Base-by-base conservation (phyloP, 2,888 invertebrate genomes). In the Drosophila rubida region DNA sequence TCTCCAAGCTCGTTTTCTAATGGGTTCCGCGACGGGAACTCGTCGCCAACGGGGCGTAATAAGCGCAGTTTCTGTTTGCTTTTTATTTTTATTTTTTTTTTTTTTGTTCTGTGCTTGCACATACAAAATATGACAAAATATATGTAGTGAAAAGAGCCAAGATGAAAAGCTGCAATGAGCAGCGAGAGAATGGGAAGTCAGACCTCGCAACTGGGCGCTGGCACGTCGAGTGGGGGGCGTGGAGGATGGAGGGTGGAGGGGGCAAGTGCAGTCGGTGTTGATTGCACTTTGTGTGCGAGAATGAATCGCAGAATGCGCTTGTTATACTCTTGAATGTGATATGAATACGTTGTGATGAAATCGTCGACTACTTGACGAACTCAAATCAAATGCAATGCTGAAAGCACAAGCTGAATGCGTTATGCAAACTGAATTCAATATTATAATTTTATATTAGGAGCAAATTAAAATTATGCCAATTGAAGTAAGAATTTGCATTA, bases 21-120 rank as follows among this genome's bases (percentile, higher is more conserved):
- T 87, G 78, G 78, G 44, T 50, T 58, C 37, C 53, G 57, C 49
- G 74, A 32, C 19, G 59, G 39, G 60, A 46, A 35, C 48, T 54
- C 58, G 66, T 58, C 46, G 69, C 32, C 58, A 60, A 55, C 35
- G 49, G 70, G 65, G 62, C 70, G 73, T 85, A 85, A 86, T 85
- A 82, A 82, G 83, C 82, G 86, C 86, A 77, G 83, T 83, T 82
- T 81, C 57, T 81, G 76, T 85, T 61, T 45, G 16, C 48, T 73
- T 53, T 13, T 48, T 45, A 5, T 7, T 37, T 37, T 37, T 37
- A 5, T 13, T 13, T 35, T 59, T 66, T 19, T 19, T 19, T 19
- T 19, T 19, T 19, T 19, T 19, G 19, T 19, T 19, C 3, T 19
- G 19, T 3, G 19, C 3, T 66, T 77, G 53, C 66, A 61, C 62